phyloP scores from a whole-genome alignment of 2,113 vertebrate species.

The Nycticryphes semicollaris region DNA sequence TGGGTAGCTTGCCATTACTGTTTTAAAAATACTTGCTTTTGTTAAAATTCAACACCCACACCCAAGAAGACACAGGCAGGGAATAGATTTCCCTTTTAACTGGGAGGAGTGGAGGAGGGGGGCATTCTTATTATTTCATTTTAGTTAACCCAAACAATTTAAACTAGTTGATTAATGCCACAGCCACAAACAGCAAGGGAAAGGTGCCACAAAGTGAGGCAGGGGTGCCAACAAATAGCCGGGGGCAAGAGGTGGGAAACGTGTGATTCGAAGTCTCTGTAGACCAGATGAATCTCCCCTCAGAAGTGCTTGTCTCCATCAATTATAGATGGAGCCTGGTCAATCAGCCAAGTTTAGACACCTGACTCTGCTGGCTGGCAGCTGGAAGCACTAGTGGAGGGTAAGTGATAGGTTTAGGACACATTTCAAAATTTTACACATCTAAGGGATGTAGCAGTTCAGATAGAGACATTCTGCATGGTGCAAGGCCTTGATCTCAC shows the following conservation, averaged over 20 bases:
- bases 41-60: background rate
- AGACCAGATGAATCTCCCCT: slow-evolving; percentile 9
- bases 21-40: background rate
- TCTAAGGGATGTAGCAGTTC: background rate
- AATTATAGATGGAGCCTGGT: slow-evolving; percentile 17
- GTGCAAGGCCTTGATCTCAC: background rate
- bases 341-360: slow-evolving; percentile 26
- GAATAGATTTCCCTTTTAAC: background rate
- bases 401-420: background rate
- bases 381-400: background rate
- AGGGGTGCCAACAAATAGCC: slow-evolving; percentile 5
- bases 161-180: background rate
- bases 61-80: background rate
- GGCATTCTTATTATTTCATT: rapidly evolving
- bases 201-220: background rate
- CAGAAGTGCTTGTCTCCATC: slow-evolving; percentile 42
- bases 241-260: background rate
- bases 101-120: too few relatives aligned
- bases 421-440: background rate
- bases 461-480: background rate
- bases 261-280: background rate
- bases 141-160: background rate
- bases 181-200: background rate
- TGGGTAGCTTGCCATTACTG: background rate
- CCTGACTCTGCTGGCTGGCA: background rate